phyloP scores from a whole-genome alignment of 2,797 vertebrate genomes.

The Takifugu rubripes region DNA sequence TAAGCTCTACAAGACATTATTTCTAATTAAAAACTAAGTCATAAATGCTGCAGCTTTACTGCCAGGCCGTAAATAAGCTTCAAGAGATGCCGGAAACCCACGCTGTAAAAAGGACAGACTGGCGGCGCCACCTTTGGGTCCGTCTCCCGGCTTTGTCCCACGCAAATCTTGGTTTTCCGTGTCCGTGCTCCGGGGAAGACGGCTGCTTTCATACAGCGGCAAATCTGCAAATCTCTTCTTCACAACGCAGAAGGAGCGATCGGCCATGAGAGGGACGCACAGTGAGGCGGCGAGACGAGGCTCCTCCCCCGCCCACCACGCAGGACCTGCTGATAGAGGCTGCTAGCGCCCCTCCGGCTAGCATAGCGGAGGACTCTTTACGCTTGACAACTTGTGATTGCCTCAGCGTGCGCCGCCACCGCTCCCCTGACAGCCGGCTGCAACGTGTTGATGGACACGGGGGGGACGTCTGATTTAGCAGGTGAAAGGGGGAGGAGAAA shows the following conservation, averaged over 20 bases:
- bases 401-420: conserved; percentile 41
- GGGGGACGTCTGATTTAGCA: conserved; percentile 59
- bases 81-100: conserved; percentile 70
- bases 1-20: conserved; percentile 84
- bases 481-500: conserved; percentile 30
- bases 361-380: conserved; percentile 45
- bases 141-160: conserved; percentile 2
- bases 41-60: conserved; percentile 84
- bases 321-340: no score
- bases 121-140: background rate
- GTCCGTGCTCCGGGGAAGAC: conserved; percentile 22
- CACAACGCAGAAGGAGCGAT: conserved; percentile 44
- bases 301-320: no score
- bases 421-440: conserved; percentile 47
- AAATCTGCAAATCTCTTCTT: conserved; percentile 50
- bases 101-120: conserved; percentile 37
- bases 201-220: conserved; percentile 25
- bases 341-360: no score
- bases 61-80: conserved; percentile 83
- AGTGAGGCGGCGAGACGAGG: no score
- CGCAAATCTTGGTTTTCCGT: conserved; percentile 46
- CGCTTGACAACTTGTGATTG: conserved; percentile 70
- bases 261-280: conserved; percentile 16
- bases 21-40: conserved; percentile 90
- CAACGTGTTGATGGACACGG: conserved; percentile 40